A percentile compares a stretch with the other conserved stretches of the same genome.
Evolutionary conservation across 2,797 vertebrate species (phyloP).

Genomic region (Protosalanx chinensis): DNA sequence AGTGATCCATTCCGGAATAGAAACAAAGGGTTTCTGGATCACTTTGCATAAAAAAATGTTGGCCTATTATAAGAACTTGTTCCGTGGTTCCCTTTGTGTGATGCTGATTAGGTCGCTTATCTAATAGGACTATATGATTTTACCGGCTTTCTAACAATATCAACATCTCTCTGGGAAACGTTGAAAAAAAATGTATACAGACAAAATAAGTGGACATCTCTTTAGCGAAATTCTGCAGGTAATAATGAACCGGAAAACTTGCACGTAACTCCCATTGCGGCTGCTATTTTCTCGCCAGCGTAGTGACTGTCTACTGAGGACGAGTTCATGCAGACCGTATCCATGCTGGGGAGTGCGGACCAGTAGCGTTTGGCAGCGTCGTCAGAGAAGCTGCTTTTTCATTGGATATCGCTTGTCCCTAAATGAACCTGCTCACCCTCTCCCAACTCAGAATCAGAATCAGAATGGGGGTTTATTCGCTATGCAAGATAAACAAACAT

Average conservation of each 20-base stretch:
- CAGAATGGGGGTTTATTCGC: too few relatives aligned
- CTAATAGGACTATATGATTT: slow-evolving; percentile 73
- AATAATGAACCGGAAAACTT: slow-evolving; percentile 66
- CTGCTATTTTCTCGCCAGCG: slow-evolving; percentile 70
- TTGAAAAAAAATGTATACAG: slow-evolving; percentile 53
- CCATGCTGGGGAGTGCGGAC: slow-evolving; percentile 83
- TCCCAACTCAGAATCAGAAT: too few relatives aligned
- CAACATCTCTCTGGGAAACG: slow-evolving; percentile 73
- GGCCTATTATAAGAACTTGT: slow-evolving; percentile 53
- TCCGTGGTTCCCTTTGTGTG: slow-evolving; percentile 77
- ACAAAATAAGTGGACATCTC: slow-evolving; percentile 39
- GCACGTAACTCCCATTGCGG: slow-evolving; percentile 75
- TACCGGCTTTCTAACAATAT: slow-evolving; percentile 75
- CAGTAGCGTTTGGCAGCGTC: slow-evolving; percentile 78
- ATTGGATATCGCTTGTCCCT: slow-evolving; percentile 70
- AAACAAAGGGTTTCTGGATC: too few relatives aligned
- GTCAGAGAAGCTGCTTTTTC: slow-evolving; percentile 67
- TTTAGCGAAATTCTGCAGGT: slow-evolving; percentile 56
- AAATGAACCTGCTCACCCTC: slow-evolving; percentile 48
- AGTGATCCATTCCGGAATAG: slow-evolving; percentile 91
- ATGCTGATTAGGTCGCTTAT: slow-evolving; percentile 67
- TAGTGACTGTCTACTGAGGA: slow-evolving; percentile 72
- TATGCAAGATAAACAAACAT: too few relatives aligned
- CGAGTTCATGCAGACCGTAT: slow-evolving; percentile 74
- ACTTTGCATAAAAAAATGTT: too few relatives aligned